A percentile compares a stretch with the other conserved stretches of the same genome.
phyloP scores from a whole-genome alignment of 2,797 vertebrate species.

The Garrulus glandarius region DNA sequence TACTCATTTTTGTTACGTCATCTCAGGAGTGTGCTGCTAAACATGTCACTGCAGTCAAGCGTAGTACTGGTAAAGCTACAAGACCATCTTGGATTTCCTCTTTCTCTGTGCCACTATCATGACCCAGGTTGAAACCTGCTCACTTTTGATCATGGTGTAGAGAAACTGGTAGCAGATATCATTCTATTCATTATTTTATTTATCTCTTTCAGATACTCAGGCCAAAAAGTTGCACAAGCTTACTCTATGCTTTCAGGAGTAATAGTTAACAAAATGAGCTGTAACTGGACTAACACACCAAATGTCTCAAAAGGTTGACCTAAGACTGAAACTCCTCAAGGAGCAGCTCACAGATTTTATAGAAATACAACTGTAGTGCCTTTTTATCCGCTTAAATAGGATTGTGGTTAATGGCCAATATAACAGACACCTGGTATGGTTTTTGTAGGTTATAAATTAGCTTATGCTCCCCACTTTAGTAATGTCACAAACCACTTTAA shows the following conservation, averaged over 20 bases:
- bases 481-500: constrained; percentile 31
- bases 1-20: rapidly evolving
- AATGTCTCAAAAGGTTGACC: neutral
- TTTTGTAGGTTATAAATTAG: constrained; percentile 11
- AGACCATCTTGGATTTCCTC: neutral
- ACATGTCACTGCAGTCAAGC: rapidly evolving
- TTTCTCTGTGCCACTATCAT: neutral
- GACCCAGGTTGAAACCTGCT: neutral
- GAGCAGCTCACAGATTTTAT: neutral
- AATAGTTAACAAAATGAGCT: neutral
- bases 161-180: neutral
- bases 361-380: neutral
- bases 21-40: neutral
- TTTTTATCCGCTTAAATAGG: neutral
- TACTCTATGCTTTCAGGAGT: neutral
- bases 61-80: neutral
- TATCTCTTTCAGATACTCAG: neutral
- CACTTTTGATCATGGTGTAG: neutral
- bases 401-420: neutral
- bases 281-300: neutral
- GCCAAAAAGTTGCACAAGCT: neutral
- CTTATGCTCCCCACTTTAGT: neutral
- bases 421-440: neutral
- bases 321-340: constrained; percentile 8
- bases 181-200: neutral